Percentiles rank a stretch among this genome's conserved stretches.
Evolutionary conservation across 1,140 invertebrate species (phyloP).

Genomic region (Venustaconcha ellipsiformis): DNA sequence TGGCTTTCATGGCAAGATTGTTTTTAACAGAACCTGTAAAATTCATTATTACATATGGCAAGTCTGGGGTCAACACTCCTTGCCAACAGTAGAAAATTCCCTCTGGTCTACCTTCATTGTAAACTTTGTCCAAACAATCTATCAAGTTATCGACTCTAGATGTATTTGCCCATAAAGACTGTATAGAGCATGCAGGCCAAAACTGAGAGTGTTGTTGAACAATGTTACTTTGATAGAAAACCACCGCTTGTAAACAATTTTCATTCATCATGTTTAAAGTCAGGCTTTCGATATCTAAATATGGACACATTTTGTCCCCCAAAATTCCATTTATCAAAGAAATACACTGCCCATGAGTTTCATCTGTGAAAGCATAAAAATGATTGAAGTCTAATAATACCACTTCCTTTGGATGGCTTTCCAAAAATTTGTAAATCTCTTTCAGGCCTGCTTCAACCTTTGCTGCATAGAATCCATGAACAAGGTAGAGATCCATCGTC

Average conservation of each 20-base stretch:
- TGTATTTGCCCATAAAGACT: constrained; percentile 85
- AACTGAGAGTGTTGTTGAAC: constrained; percentile 71
- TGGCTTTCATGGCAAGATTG: constrained; percentile 63
- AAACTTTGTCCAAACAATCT: constrained; percentile 72
- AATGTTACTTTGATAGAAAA: constrained; percentile 76
- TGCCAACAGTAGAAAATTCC: constrained; percentile 81
- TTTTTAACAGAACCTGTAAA: constrained; percentile 67
- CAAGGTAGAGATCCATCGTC: constrained; percentile 76
- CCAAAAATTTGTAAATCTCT: constrained; percentile 76
- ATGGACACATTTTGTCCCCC: constrained; percentile 76
- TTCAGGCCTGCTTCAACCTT: constrained; percentile 75
- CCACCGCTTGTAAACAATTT: constrained; percentile 76
- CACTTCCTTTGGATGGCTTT: constrained; percentile 77
- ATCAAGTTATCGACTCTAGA: constrained; percentile 73
- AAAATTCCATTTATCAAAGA: constrained; percentile 76
- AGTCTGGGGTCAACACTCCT: constrained; percentile 80
- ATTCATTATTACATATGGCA: constrained; percentile 71
- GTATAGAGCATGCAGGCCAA: constrained; percentile 78
- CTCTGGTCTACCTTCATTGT: constrained; percentile 69
- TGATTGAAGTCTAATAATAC: constrained; percentile 88
- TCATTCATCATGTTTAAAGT: constrained; percentile 75
- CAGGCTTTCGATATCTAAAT: constrained; percentile 72
- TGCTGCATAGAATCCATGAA: constrained; percentile 82
- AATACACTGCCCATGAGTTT: constrained; percentile 77
- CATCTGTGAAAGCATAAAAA: constrained; percentile 79